Evolutionary conservation across 2,888 invertebrate genomes (phyloP), one percentile per base, ranked within the genome.

Genomic region (Acleris cristana): DNA sequence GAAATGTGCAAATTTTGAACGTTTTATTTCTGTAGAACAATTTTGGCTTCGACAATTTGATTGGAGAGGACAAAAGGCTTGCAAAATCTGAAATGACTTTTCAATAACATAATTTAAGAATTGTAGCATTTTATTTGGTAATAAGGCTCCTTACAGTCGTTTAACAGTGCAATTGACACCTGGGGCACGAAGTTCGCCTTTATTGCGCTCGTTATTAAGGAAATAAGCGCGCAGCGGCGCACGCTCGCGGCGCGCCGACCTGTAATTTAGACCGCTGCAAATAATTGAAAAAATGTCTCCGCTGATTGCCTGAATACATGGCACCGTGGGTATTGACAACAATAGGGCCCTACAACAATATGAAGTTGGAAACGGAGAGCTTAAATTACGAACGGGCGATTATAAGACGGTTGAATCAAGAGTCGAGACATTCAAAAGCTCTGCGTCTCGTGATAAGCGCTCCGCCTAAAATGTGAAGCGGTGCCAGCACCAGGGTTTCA

Each of bases 111-210:
- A 78, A 85, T 83, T 80, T 77, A 74, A 76, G 79, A 74, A 51
- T 18, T 45, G 56, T 26, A 3, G 51, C 70, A 61, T 73, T 72
- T 72, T 76, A 79, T 76, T 74, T 75, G 67, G 74, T 78, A 76
- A 81, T 63, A 73, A 71, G 76, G 64, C 73, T 76, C 72, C 77
- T 79, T 79, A 79, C 73, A 76, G 71, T 70, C 79, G 76, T 82
- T 82, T 83, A 81, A 58, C 81, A 80, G 79, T 73, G 77, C 85
- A 82, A 85, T 83, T 84, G 84, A 84, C 85, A 86, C 85, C 83
- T 77, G 81, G 62, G 81, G 84, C 83, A 79, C 72, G 76, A 72
- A 70, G 70, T 65, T 70, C 65, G 72, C 71, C 69, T 71, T 74
- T 73, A 71, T 74, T 71, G 68, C 67, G 70, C 72, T 73, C 72